These are phyloP conservation scores for Isoperla grammatica DNA, from an alignment of 2,888 invertebrate genomes.

Conservation along the genomic window DNA sequence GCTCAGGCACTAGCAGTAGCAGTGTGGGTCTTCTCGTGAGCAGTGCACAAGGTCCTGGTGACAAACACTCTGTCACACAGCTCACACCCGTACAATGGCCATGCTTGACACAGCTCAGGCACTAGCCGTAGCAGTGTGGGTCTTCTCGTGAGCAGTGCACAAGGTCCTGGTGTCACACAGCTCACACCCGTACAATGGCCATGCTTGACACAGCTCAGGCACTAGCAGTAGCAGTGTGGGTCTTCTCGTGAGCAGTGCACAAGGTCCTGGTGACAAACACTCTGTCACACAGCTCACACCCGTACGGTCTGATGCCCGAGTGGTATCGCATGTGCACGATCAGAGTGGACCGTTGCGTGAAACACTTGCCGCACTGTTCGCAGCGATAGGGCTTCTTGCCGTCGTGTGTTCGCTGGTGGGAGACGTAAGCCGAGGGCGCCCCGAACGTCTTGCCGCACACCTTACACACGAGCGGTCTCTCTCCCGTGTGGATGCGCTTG, in stretches of 20 bases:
- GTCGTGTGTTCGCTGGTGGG: slow-evolving; percentile 23
- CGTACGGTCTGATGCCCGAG: slow-evolving; percentile 23
- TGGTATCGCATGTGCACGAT: slow-evolving; percentile 26
- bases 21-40: no score
- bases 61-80: no score
- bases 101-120: no score
- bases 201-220: no score
- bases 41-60: no score
- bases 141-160: no score
- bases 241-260: slow-evolving; percentile 22
- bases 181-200: no score
- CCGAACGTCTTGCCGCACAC: slow-evolving; percentile 47
- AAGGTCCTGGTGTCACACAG: no score
- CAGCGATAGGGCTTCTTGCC: slow-evolving; percentile 25
- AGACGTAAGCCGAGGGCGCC: not conserved
- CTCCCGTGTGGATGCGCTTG: slow-evolving; percentile 40
- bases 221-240: not conserved
- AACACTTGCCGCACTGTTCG: slow-evolving; percentile 18
- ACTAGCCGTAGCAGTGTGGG: no score
- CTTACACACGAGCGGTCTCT: slow-evolving; percentile 44
- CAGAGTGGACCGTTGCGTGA: slow-evolving; percentile 18
- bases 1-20: no score
- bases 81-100: no score
- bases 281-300: slow-evolving; percentile 27
- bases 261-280: slow-evolving; percentile 16